Percentiles rank a stretch among this genome's conserved stretches.
Conservation (phyloP, 2,113 vertebrate species). For the Sebastes fasciatus region DNA sequence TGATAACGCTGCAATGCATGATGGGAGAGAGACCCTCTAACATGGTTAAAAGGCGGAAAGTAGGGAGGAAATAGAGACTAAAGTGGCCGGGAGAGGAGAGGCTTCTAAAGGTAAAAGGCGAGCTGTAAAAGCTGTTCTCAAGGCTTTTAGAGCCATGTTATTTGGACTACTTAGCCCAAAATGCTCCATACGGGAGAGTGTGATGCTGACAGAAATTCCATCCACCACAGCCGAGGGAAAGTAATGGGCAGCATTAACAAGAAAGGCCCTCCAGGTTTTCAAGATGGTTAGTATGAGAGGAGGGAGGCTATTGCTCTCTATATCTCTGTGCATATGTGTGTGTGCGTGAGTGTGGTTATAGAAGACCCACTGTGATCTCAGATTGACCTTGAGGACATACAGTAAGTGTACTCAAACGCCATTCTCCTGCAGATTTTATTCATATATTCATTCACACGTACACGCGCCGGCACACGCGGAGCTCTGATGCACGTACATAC, state of each 20-base stretch:
- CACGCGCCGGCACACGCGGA: not conserved
- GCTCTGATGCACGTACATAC: conserved; percentile 34
- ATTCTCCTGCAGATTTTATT: conserved; percentile 49
- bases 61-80: conserved; percentile 69
- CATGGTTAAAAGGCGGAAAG: conserved; percentile 70
- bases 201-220: conserved; percentile 60
- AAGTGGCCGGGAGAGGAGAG: conserved; percentile 68
- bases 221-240: conserved; percentile 48
- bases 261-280: conserved; percentile 68
- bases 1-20: conserved; percentile 68
- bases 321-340: not conserved
- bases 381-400: conserved; percentile 67
- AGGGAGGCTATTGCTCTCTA: conserved; percentile 32
- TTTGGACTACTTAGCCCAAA: conserved; percentile 78
- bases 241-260: conserved; percentile 71
- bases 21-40: conserved; percentile 70
- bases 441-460: conserved; percentile 57
- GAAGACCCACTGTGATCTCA: conserved; percentile 6
- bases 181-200: conserved; percentile 50
- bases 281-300: conserved; percentile 54
- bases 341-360: conserved; percentile 1
- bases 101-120: conserved; percentile 70
- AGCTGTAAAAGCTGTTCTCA: conserved; percentile 70
- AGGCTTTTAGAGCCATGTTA: conserved; percentile 74
- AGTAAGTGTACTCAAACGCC: conserved; percentile 49